Evolutionary conservation across 1,140 invertebrate genomes (phyloP).

Genomic region (Lucilia sericata): DNA sequence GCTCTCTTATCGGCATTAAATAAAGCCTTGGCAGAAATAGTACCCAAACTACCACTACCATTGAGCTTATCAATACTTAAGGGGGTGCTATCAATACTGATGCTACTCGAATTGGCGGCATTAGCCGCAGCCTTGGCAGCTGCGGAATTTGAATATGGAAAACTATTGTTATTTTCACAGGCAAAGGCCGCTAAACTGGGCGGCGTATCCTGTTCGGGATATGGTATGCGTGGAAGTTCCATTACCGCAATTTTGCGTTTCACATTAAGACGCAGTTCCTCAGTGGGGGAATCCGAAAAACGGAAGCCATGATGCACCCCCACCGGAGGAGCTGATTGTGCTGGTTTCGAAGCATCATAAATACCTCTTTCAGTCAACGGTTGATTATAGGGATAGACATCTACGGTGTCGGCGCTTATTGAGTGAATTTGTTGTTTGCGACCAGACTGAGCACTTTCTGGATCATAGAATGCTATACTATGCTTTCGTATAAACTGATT

Average conservation of each 20-base stretch:
- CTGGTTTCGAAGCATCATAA: constrained; percentile 52
- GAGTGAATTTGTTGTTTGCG: constrained; percentile 65
- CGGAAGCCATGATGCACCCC: constrained; percentile 54
- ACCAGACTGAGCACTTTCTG: constrained; percentile 62
- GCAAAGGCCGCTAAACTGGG: constrained; percentile 19
- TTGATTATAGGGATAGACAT: constrained; percentile 65
- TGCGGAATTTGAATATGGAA: constrained; percentile 54
- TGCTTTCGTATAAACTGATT: constrained; percentile 59
- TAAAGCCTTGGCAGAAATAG: constrained; percentile 53
- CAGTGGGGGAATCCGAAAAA: constrained; percentile 60
- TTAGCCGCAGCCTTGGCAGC: constrained; percentile 57
- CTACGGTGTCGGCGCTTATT: constrained; percentile 65
- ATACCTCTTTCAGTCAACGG: constrained; percentile 27
- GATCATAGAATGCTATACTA: constrained; percentile 66
- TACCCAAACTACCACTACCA: constrained; percentile 60
- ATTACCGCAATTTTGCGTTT: constrained; percentile 60
- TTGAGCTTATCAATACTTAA: constrained; percentile 59
- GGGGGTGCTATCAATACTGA: constrained; percentile 63
- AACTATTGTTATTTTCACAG: constrained; percentile 50
- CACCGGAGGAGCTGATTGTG: constrained; percentile 55
- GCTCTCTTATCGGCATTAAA: constrained; percentile 70
- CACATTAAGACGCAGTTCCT: constrained; percentile 61
- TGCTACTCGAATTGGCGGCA: constrained; percentile 58
- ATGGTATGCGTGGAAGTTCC: constrained; percentile 57
- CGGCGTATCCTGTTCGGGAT: constrained; percentile 43